Conservation (phyloP, 2,113 vertebrate species). For the Burhinus bistriatus region DNA sequence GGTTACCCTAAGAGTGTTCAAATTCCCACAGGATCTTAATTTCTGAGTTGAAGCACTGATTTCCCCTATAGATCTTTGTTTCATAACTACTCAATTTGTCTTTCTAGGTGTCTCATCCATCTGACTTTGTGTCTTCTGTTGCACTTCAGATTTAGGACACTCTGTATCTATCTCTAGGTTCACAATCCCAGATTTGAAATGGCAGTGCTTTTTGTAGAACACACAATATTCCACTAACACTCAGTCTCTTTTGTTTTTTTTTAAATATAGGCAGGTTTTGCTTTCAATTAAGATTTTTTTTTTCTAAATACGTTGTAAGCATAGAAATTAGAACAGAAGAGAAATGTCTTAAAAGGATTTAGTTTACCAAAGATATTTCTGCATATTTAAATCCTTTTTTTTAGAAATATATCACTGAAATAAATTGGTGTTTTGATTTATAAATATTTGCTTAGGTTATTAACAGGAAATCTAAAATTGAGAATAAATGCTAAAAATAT, state of each 20-base stretch:
- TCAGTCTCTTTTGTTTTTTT: neutral
- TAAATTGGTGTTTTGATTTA: neutral
- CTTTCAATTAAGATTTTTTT: conserved; percentile 29
- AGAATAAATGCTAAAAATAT: neutral
- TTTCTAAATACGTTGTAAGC: neutral
- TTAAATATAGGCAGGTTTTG: conserved; percentile 66
- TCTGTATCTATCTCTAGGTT: neutral
- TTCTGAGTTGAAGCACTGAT: neutral
- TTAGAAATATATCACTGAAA: neutral
- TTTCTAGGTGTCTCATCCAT: neutral
- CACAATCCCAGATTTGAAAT: neutral
- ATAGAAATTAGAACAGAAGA: neutral
- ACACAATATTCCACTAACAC: neutral
- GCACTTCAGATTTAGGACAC: neutral
- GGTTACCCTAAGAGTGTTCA: neutral
- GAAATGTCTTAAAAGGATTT: neutral
- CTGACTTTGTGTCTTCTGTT: neutral
- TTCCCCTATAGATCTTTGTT: neutral
- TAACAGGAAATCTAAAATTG: neutral
- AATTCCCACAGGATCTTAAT: neutral
- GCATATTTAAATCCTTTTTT: neutral
- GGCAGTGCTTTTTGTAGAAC: neutral
- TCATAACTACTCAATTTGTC: neutral
- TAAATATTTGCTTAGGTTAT: neutral
- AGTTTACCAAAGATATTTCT: neutral